Evolutionary conservation across 1,140 invertebrate species (phyloP).

Genomic region (roundworm (Caenorhabditis elegans)): DNA sequence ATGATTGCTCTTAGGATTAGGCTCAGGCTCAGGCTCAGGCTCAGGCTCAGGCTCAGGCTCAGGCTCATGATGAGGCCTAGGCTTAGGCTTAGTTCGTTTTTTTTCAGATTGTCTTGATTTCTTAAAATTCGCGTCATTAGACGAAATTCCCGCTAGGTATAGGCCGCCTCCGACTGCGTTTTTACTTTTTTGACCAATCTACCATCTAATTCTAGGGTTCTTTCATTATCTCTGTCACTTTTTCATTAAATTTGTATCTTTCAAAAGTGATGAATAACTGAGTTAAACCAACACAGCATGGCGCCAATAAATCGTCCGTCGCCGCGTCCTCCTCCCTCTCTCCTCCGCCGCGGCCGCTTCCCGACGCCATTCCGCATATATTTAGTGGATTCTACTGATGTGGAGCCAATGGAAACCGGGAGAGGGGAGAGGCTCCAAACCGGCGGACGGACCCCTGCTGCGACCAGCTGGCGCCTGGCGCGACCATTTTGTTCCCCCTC

Average conservation of each 20-base stretch:
- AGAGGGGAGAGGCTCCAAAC: background rate
- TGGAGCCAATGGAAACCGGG: background rate
- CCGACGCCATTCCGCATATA: slow-evolving; percentile 14
- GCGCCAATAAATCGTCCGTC: background rate
- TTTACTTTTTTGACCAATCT: too few species aligned
- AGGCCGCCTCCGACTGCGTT: too few species aligned
- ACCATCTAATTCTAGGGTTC: background rate
- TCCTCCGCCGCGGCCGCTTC: background rate
- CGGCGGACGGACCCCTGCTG: background rate
- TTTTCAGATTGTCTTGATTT: too few species aligned
- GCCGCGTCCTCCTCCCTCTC: background rate
- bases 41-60: too few species aligned
- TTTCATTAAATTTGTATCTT: too few species aligned
- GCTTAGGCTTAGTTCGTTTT: too few species aligned
- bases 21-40: too few species aligned
- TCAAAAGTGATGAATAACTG: slow-evolving; percentile 11
- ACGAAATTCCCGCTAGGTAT: too few species aligned
- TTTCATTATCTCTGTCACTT: too few species aligned
- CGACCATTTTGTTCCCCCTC: background rate
- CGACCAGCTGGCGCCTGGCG: slow-evolving; percentile 19
- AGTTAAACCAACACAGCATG: slow-evolving; percentile 2
- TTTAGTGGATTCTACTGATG: background rate
- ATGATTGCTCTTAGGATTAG: too few species aligned
- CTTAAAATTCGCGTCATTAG: too few species aligned
- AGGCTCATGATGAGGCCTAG: too few species aligned